These are phyloP conservation scores for Loris lydekkerianus DNA, from an alignment of 2,797 vertebrate genomes.

Conservation along the genomic window DNA sequence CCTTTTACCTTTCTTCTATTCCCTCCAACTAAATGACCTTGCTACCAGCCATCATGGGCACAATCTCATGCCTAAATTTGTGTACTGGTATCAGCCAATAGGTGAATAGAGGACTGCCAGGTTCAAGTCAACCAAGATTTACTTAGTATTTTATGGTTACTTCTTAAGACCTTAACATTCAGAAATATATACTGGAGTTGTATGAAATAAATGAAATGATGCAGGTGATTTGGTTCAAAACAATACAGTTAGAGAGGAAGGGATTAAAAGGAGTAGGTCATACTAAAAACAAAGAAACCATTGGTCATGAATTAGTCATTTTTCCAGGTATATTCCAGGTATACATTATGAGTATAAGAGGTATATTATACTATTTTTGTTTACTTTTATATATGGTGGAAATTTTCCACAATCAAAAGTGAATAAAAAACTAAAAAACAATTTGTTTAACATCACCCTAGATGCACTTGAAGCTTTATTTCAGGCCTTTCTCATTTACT, in stretches of 20 bases:
- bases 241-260: background rate
- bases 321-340: background rate
- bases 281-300: slow-evolving; percentile 58
- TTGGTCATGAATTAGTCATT: background rate
- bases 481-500: background rate
- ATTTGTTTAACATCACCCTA: slow-evolving; percentile 40
- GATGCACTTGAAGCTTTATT: background rate
- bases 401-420: slow-evolving; percentile 57
- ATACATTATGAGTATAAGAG: background rate
- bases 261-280: background rate
- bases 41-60: background rate
- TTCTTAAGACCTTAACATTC: slow-evolving; percentile 49
- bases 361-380: slow-evolving; percentile 28
- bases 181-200: slow-evolving; percentile 20
- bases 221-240: slow-evolving; percentile 42
- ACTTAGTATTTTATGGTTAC: background rate
- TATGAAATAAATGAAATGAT: background rate
- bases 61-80: background rate
- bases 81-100: background rate
- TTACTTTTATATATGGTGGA: background rate
- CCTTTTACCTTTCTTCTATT: slow-evolving; percentile 28
- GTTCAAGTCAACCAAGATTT: slow-evolving; percentile 37
- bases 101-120: background rate
- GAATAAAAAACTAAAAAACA: background rate
- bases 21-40: background rate